Conservation (phyloP, 1,140 invertebrate species). For the Ruditapes philippinarum region DNA sequence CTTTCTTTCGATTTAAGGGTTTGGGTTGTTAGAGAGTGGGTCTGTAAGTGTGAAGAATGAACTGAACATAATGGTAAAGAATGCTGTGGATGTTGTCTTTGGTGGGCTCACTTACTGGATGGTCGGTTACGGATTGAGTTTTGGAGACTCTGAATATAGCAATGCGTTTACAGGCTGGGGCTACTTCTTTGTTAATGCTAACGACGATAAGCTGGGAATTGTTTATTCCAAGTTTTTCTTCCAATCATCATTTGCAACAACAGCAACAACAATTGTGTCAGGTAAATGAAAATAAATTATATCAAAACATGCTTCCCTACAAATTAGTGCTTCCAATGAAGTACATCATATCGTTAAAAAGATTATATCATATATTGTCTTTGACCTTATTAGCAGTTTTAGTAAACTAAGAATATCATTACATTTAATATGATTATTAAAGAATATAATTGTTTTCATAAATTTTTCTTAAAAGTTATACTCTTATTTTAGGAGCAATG, state of each 20-base stretch:
- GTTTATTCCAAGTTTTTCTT: constrained; percentile 85
- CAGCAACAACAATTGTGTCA: constrained; percentile 85
- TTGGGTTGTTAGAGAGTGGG: constrained; percentile 85
- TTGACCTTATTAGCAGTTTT: no score
- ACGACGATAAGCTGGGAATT: constrained; percentile 80
- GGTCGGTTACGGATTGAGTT: constrained; percentile 84
- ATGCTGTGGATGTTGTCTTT: constrained; percentile 84
- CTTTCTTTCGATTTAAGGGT: no score
- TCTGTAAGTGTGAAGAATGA: constrained; percentile 85
- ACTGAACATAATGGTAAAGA: constrained; percentile 86
- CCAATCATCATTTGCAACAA: constrained; percentile 82
- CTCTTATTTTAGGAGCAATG: constrained; percentile 88
- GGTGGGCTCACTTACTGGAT: constrained; percentile 85
- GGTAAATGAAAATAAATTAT: no score
- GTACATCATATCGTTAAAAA: no score
- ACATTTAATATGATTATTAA: no score
- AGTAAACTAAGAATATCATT: no score
- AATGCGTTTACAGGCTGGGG: constrained; percentile 81
- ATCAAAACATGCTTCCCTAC: no score
- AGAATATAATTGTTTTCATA: no score
- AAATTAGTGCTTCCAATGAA: no score
- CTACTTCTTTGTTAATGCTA: constrained; percentile 80
- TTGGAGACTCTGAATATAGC: constrained; percentile 73
- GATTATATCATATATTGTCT: no score
- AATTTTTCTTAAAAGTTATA: no score